phyloP scores from a whole-genome alignment of 2,797 vertebrate genomes.

The Hyperoplus immaculatus region DNA sequence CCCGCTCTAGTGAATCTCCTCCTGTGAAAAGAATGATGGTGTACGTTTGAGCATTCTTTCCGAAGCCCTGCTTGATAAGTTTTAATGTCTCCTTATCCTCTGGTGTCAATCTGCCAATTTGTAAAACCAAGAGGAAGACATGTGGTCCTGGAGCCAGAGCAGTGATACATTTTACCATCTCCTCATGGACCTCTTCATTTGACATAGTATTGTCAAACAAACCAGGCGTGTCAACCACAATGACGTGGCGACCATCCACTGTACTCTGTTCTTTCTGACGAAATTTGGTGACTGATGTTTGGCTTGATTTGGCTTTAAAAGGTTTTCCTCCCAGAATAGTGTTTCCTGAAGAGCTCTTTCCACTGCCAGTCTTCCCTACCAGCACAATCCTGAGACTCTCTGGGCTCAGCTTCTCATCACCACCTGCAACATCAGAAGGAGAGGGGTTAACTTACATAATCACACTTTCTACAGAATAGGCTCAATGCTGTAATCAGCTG shows the following conservation, averaged over 20 bases:
- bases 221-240: constrained; percentile 50
- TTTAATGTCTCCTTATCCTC: constrained; percentile 31
- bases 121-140: constrained; percentile 55
- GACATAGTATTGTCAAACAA: constrained; percentile 29
- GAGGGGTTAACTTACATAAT: too few species aligned
- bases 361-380: constrained; percentile 43
- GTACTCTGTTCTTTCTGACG: not conserved
- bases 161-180: constrained; percentile 50
- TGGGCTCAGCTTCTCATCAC: not conserved
- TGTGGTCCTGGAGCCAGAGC: constrained; percentile 51
- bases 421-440: too few species aligned
- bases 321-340: constrained; percentile 12
- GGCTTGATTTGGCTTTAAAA: not conserved
- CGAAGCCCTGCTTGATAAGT: constrained; percentile 23
- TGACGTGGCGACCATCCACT: constrained; percentile 17
- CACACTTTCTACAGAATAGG: too few species aligned
- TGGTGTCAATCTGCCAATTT: not conserved
- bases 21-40: constrained; percentile 43
- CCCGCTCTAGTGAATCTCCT: constrained; percentile 28
- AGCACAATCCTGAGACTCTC: constrained; percentile 52
- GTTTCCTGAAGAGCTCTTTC: constrained; percentile 52
- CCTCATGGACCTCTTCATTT: not conserved
- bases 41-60: constrained; percentile 16
- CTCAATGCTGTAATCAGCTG: too few species aligned
- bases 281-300: not conserved